Percentiles rank a stretch among this genome's conserved stretches.
Conservation (phyloP, 1,140 invertebrate genomes). For the Drosophila bocqueti region DNA sequence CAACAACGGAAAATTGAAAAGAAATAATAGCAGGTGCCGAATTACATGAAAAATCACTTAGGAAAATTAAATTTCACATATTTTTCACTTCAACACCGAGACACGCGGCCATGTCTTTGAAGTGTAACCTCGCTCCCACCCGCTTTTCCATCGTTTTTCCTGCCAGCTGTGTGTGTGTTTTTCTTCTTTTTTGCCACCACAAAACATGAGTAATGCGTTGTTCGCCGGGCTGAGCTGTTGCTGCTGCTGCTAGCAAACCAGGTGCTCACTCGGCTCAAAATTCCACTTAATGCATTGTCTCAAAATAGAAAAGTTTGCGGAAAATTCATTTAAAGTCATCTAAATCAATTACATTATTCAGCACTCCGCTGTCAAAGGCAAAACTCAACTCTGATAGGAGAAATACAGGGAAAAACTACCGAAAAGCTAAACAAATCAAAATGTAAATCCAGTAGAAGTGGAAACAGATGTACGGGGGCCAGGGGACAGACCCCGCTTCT, state of each 20-base stretch:
- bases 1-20: conserved; percentile 67
- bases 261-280: conserved; percentile 48
- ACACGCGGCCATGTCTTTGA: conserved; percentile 67
- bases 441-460: conserved; percentile 39
- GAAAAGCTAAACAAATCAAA: conserved; percentile 49
- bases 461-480: not conserved
- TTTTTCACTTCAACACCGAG: conserved; percentile 76
- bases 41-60: conserved; percentile 84
- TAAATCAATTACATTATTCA: conserved; percentile 65
- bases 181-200: conserved; percentile 46
- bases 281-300: conserved; percentile 70
- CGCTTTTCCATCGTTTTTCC: conserved; percentile 22
- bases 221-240: conserved; percentile 33
- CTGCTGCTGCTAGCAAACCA: conserved; percentile 23
- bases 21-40: conserved; percentile 83
- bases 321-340: conserved; percentile 56
- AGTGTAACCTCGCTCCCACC: conserved; percentile 50
- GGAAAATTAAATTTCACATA: conserved; percentile 84
- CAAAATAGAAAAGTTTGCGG: conserved; percentile 33
- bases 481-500: not conserved
- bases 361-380: conserved; percentile 34
- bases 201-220: conserved; percentile 79
- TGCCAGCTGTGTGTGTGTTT: conserved; percentile 37
- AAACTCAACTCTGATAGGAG: conserved; percentile 3
- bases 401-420: conserved; percentile 16